Base-by-base conservation (phyloP, 1,140 invertebrate genomes). In the Drosophila pandora region DNA sequence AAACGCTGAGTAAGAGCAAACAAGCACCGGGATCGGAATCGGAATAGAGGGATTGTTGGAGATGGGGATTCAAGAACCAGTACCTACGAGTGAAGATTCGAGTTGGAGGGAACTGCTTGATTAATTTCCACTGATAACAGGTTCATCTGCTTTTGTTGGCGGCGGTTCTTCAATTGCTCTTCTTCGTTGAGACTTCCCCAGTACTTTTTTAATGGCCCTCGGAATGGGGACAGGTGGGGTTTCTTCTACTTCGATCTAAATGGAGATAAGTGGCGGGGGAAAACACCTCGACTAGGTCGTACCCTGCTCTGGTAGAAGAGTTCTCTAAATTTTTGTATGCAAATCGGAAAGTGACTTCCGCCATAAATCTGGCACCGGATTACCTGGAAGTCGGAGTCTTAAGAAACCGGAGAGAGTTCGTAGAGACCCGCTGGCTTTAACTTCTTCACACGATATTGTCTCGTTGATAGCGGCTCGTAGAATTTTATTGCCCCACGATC, bases 111-210 rank as follows among this genome's bases (percentile, higher is more conserved):
- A 64, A 74, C 49, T 67, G 73, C 71, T 82, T 90, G 87, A 90
- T 90, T 90, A 90, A 90, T 90, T 90, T 90, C 67, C 47, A 77
- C 87, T 87, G 87, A 90, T 90, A 90, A 90, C 87, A 90, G 87
- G 79, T 90, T 87, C 81, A 90, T 90, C 90, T 90, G 75, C 81
- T 87, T 90, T 87, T 87, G 87, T 87, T 87, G 73, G 61, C 81
- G 81, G 81, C 82, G 79, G 69, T 77, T 87, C 78, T 84, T 84
- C 79, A 88, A 76, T 79, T 79, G 76, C 76, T 88, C 73, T 55
- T 56, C 63, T 45, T 17, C 10, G 41, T n/a, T 7, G 39, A 79
- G 68, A 78, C 72, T 78, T 72, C 48, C 68, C 72, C 72, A 39
- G 47, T 12, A 37, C 25, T 63, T 45, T 21, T 75, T 75, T 75